A percentile compares a stretch with the other conserved stretches of the same genome.
phyloP scores from a whole-genome alignment of 2,797 vertebrate genomes.

The Crocidura indochinensis region DNA sequence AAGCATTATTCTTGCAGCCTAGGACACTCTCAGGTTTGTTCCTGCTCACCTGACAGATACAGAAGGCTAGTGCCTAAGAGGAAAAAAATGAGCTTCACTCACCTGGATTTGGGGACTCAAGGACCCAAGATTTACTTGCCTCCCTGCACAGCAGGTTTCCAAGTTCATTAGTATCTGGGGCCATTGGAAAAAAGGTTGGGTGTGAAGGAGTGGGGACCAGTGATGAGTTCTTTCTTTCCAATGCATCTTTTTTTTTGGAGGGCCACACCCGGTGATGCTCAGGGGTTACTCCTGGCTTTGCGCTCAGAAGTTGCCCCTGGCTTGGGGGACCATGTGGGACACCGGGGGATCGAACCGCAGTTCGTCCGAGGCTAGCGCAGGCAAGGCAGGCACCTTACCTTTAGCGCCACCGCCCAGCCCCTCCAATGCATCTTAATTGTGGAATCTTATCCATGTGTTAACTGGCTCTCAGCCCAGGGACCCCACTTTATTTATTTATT shows the following conservation, averaged over 20 bases:
- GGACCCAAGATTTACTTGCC: conserved; percentile 52
- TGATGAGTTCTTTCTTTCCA: neutral
- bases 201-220: neutral
- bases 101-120: neutral
- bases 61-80: neutral
- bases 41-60: neutral
- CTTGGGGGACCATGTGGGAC: no score
- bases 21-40: neutral
- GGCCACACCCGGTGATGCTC: no score
- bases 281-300: no score
- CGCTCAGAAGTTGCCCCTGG: no score
- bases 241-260: neutral
- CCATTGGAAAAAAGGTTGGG: conserved; percentile 16
- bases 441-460: neutral
- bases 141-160: conserved; percentile 61
- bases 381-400: no score
- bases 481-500: no score
- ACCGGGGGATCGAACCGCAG: no score
- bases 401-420: no score
- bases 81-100: neutral
- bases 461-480: neutral
- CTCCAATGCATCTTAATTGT: neutral
- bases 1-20: neutral
- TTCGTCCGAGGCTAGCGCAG: no score
- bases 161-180: conserved; percentile 69